phyloP scores from a whole-genome alignment of 2,113 vertebrate genomes.

The Zosterops pallidus region DNA sequence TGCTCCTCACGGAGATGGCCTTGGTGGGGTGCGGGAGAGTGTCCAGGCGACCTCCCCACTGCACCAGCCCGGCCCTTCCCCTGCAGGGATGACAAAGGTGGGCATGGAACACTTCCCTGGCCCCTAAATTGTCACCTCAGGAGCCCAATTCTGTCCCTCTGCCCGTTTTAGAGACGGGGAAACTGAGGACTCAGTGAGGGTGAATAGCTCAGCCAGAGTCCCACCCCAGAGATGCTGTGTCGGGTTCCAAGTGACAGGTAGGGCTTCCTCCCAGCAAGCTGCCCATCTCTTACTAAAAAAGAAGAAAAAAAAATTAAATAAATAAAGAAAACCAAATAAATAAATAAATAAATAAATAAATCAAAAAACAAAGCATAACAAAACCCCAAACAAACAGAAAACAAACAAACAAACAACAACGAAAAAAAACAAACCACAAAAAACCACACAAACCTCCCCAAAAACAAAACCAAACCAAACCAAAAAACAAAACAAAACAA shows the following conservation, averaged over 20 bases:
- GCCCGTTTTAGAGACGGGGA: not conserved
- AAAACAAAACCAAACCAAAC: no score
- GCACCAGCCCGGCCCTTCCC: not conserved
- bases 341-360: no score
- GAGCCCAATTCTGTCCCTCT: accelerated
- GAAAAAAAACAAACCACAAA: no score
- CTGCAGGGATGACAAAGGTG: not conserved
- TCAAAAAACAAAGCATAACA: no score
- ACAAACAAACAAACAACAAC: no score
- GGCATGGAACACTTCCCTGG: not conserved
- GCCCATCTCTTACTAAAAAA: not conserved
- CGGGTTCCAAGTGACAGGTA: not conserved
- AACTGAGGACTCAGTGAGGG: not conserved
- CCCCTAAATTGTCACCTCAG: not conserved
- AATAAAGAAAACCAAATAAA: no score
- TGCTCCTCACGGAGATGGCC: slow-evolving; percentile 33
- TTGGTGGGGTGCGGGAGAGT: not conserved
- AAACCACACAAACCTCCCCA: no score
- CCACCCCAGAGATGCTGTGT: not conserved
- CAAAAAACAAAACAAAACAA: no score
- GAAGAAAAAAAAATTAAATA: no score
- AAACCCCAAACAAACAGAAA: no score
- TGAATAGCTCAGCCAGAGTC: not conserved
- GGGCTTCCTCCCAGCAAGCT: not conserved
- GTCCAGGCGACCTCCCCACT: not conserved